Percentiles rank a stretch among this genome's conserved stretches.
Evolutionary conservation across 92 coral and sea anemone genomes (phyloP).

Genomic region (Umimayanthus kanabou): DNA sequence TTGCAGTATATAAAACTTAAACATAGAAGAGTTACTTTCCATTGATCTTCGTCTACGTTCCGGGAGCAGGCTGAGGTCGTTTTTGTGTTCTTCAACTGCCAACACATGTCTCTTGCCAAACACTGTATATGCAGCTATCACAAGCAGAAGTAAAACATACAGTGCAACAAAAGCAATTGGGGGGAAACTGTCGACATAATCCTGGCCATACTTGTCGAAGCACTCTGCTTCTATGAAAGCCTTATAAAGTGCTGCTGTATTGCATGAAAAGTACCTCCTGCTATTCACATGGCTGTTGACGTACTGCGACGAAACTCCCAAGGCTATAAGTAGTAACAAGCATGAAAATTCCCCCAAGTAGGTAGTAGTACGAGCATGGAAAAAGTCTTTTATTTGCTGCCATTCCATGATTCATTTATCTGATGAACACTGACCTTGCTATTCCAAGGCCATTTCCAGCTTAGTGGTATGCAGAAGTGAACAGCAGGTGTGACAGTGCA

Average conservation of each 20-base stretch:
- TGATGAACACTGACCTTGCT: neutral
- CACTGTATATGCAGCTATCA: neutral
- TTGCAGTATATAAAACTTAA: neutral
- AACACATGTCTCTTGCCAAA: constrained; percentile 19
- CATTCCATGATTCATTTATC: neutral
- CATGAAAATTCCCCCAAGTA: neutral
- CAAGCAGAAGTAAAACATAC: neutral
- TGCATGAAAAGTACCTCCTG: constrained; percentile 12
- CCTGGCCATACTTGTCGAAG: constrained; percentile 26
- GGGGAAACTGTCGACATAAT: constrained; percentile 7
- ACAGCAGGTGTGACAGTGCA: too few species aligned
- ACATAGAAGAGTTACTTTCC: constrained; percentile 5
- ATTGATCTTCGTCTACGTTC: neutral
- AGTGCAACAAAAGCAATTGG: neutral
- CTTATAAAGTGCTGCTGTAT: neutral
- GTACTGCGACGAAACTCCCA: neutral
- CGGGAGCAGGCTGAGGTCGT: neutral
- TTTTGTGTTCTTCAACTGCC: neutral
- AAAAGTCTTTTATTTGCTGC: neutral
- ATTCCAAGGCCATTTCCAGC: neutral
- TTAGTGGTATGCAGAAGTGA: neutral
- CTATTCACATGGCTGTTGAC: neutral
- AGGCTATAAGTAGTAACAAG: neutral
- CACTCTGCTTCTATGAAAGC: neutral
- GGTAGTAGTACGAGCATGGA: neutral